Conservation (phyloP, 2,797 vertebrate species). For the Micromesistius poutassou region DNA sequence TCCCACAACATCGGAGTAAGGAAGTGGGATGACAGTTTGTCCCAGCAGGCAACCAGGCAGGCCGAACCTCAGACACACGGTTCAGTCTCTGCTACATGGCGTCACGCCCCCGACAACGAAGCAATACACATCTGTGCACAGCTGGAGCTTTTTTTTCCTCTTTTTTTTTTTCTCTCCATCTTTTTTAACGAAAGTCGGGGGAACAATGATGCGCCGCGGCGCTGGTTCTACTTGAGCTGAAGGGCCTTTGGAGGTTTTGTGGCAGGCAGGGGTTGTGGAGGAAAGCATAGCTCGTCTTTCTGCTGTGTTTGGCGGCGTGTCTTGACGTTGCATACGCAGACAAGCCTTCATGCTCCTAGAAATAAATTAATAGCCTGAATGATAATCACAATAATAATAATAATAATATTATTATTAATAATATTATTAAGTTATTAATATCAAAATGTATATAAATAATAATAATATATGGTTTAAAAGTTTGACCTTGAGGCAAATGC, state of each 20-base stretch:
- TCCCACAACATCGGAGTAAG: conserved; percentile 59
- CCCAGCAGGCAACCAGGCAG: conserved; percentile 40
- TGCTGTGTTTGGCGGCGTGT: not conserved
- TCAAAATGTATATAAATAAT: too few species aligned
- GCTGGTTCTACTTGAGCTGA: not conserved
- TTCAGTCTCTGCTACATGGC: conserved; percentile 65
- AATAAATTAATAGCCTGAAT: not conserved
- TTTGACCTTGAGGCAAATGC: not conserved
- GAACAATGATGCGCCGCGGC: conserved; percentile 9
- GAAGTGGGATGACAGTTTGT: conserved; percentile 55
- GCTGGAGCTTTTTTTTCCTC: conserved; percentile 56
- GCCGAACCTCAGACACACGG: conserved; percentile 35
- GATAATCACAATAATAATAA: not conserved
- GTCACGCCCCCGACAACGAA: conserved; percentile 48
- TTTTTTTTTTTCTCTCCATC: not conserved
- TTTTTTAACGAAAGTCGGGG: conserved; percentile 38
- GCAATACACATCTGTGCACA: conserved; percentile 72
- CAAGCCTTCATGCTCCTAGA: not conserved
- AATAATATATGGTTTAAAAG: too few species aligned
- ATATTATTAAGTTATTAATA: too few species aligned
- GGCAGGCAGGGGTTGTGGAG: not conserved
- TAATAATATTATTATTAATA: not conserved
- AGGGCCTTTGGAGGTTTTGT: not conserved
- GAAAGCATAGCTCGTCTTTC: not conserved
- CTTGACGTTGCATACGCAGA: not conserved